Conservation (phyloP, 2,888 invertebrate genomes). For the Himalopsyche kuldschensis region DNA sequence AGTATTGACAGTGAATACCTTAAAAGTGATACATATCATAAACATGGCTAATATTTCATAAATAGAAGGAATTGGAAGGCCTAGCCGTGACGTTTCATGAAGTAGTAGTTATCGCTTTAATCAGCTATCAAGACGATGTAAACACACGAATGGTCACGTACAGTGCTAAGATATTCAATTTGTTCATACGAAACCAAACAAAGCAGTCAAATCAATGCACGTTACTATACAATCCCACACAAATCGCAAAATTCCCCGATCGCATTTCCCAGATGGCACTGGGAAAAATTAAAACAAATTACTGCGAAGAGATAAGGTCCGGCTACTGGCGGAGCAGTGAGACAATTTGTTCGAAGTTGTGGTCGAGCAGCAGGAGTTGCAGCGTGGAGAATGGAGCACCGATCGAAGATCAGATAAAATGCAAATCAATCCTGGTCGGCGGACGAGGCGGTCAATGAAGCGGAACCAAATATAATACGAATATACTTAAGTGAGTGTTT, state of each 20-base stretch:
- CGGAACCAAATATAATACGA: background rate
- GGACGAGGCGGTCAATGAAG: background rate
- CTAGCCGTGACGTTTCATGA: no score
- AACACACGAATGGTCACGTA: background rate
- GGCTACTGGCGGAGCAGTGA: background rate
- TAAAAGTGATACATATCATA: no score
- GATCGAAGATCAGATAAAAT: constrained; percentile 27
- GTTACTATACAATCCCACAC: background rate
- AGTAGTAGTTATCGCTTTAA: background rate
- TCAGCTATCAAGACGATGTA: background rate
- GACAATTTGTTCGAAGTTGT: constrained; percentile 9
- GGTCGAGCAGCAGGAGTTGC: background rate
- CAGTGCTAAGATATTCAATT: background rate
- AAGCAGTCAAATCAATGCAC: background rate
- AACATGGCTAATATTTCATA: no score
- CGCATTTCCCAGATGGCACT: constrained; percentile 2
- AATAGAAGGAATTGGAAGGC: no score
- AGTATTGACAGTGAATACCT: no score
- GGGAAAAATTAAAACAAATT: constrained; percentile 6
- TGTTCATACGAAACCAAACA: background rate
- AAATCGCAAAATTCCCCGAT: background rate
- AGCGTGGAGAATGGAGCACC: background rate
- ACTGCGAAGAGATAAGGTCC: background rate
- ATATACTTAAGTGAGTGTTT: background rate
- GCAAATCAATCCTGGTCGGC: constrained; percentile 20